Base-by-base conservation (phyloP, 2,888 invertebrate genomes). In the Campoplex nolae region DNA sequence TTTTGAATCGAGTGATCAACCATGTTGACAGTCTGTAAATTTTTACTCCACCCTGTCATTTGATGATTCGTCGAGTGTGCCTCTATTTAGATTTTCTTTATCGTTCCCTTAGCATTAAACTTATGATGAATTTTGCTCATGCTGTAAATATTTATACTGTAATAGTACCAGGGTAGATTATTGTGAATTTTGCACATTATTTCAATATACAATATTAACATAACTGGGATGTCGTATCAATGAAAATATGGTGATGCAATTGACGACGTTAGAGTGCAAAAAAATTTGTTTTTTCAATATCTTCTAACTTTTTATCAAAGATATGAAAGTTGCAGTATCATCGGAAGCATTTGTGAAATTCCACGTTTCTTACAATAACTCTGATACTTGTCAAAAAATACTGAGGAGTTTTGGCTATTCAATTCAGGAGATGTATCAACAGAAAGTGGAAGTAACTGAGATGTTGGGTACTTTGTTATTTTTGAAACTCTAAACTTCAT, bases 61-160 rank as follows among this genome's bases (percentile, higher is more conserved):
- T 62, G 62, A 83, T n/a, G 32, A 76, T 58, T 71, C 42, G 45
- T 83, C 71, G 71, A 73, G 51, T 23, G 28, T 65, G 67, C 81
- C 65, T 62, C 58, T 54, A 16, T 42, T 65, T 65, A 74, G 81
- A 76, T 7, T 45, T 79, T 2, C 8, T 32, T n/a, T 58, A 23
- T 9, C n/a, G 4, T 51, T 38, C 18, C n/a, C 38, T 65, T 65
- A 81, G 73, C 68, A 13, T 18, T 35, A 23, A 13, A 48, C 9
- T 51, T n/a, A 16, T 38, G n/a, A 74, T 51, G 32, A 76, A 71
- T 67, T 75, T 42, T 85, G 74, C 71, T 85, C 71, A 79, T 84
- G 75, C 81, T 86, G 82, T 86, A 84, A 42, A 88, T 86, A 81
- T 83, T 80, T n/a, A 79, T 76, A 23, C 23, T 68, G 78, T 79